Percentiles rank a stretch among this genome's conserved stretches.
phyloP scores from a whole-genome alignment of 2,797 vertebrate species.

The Chrysocyon brachyurus region DNA sequence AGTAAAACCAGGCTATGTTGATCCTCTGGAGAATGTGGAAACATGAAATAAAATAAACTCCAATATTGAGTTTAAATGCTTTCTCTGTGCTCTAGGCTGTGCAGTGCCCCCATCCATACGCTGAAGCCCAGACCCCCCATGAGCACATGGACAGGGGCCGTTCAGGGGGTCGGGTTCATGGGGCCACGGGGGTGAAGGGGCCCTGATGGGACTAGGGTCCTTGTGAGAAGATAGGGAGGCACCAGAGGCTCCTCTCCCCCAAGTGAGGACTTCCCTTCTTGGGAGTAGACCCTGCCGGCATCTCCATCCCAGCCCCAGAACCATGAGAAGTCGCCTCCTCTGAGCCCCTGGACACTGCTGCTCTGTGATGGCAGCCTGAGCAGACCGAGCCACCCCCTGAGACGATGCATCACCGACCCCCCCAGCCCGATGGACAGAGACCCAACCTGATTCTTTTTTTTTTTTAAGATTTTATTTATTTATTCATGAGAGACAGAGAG shows the following conservation, averaged over 20 bases:
- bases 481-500: too few species aligned
- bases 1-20: neutral
- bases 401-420: fast-evolving
- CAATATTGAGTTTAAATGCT: neutral
- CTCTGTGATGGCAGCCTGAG: fast-evolving
- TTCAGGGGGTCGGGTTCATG: neutral
- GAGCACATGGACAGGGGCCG: too few species aligned
- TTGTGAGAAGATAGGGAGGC: neutral
- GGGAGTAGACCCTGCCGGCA: fast-evolving
- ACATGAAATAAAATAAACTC: neutral
- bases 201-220: fast-evolving
- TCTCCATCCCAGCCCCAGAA: neutral
- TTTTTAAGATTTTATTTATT: too few species aligned
- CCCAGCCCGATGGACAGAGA: neutral
- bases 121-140: fast-evolving
- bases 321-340: fast-evolving
- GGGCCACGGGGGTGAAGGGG: neutral
- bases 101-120: fast-evolving
- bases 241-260: fast-evolving
- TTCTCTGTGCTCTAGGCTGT: fast-evolving
- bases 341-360: fast-evolving
- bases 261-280: fast-evolving
- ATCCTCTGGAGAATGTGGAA: neutral
- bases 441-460: neutral
- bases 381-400: neutral